Percentiles rank a stretch among this genome's conserved stretches.
Conservation (phyloP, 2,888 invertebrate species). For the Octodonta nipae region DNA sequence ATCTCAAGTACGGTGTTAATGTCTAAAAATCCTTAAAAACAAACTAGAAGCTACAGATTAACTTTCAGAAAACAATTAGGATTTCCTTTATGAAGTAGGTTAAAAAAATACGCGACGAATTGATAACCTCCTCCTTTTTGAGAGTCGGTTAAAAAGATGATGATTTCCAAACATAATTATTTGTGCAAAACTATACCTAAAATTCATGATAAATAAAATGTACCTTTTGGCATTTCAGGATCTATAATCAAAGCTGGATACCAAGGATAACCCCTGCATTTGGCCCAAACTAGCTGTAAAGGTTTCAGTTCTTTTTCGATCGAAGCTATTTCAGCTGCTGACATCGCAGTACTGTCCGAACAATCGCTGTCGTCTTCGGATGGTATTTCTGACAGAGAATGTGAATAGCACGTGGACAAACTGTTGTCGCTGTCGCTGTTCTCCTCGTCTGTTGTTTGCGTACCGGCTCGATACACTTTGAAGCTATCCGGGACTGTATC, state of each 20-base stretch:
- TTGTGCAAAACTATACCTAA: too few species aligned
- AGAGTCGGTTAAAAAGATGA: too few species aligned
- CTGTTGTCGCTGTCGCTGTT: conserved; percentile 35
- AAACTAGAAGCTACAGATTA: too few species aligned
- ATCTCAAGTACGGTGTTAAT: too few species aligned
- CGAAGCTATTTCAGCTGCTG: background rate
- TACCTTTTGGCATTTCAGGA: conserved; percentile 80
- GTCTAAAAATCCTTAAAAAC: too few species aligned
- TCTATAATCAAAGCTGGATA: conserved; percentile 93
- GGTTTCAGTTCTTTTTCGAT: conserved; percentile 50
- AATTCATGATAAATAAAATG: too few species aligned
- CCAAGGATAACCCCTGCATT: conserved; percentile 93
- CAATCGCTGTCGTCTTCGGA: conserved; percentile 31
- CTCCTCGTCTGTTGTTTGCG: conserved; percentile 29
- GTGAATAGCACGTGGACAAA: conserved; percentile 37
- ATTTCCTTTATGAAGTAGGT: too few species aligned
- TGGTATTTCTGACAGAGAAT: conserved; percentile 32
- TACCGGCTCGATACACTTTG: conserved; percentile 39
- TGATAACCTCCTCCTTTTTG: too few species aligned
- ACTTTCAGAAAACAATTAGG: too few species aligned
- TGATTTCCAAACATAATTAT: too few species aligned
- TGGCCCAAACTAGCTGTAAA: conserved; percentile 90
- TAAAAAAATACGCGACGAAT: too few species aligned
- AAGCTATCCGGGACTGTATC: conserved; percentile 39
- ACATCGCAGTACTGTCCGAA: too few species aligned